Conservation (phyloP, 92 coral and sea anemone genomes). For the Umimayanthus kanabou region DNA sequence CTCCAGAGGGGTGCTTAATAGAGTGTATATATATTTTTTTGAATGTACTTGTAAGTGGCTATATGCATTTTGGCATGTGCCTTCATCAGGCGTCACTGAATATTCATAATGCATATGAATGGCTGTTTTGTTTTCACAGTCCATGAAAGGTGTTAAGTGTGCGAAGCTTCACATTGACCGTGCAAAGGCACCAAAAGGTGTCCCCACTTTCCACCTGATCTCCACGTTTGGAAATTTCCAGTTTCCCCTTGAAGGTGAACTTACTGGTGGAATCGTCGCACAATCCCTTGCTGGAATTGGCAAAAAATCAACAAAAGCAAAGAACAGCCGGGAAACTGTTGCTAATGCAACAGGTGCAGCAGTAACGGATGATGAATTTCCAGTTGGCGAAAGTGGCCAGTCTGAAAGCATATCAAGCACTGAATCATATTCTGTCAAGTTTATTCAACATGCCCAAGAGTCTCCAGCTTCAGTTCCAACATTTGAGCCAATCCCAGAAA, state of each 20-base stretch:
- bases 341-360: constrained; percentile 21
- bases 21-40: too few relatives aligned
- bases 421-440: constrained; percentile 20
- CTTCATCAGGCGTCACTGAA: too few relatives aligned
- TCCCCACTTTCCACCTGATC: constrained; percentile 9
- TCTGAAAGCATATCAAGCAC: constrained; percentile 7
- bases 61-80: too few relatives aligned
- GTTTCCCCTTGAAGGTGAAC: constrained; percentile 1
- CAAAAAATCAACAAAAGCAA: not conserved
- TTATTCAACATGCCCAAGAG: constrained; percentile 21
- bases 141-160: constrained; percentile 25
- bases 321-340: constrained; percentile 13
- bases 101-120: too few relatives aligned
- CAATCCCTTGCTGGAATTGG: constrained; percentile 22
- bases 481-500: constrained; percentile 7
- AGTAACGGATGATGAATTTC: constrained; percentile 15
- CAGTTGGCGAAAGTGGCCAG: constrained; percentile 8
- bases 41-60: too few relatives aligned
- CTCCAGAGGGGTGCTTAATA: too few relatives aligned
- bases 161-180: constrained; percentile 3
- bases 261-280: constrained; percentile 23
- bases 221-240: constrained; percentile 27
- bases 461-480: not conserved
- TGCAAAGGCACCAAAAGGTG: constrained; percentile 8
- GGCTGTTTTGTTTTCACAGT: constrained; percentile 1